phyloP scores from a whole-genome alignment of 1,140 invertebrate species.

The Ectropis grisescens region DNA sequence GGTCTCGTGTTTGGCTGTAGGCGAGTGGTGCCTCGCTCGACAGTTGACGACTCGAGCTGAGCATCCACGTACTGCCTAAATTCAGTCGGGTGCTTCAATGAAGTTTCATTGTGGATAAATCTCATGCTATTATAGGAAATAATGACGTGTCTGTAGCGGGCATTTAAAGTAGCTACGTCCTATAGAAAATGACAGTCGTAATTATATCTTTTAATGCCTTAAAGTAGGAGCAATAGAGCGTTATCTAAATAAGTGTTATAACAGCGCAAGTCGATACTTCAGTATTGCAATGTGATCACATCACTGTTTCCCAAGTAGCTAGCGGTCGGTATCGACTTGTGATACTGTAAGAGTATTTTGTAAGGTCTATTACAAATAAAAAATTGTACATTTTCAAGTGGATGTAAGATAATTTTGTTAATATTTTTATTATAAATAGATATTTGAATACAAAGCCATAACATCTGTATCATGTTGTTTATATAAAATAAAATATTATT shows the following conservation, averaged over 20 bases:
- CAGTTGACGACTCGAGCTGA: too few species aligned
- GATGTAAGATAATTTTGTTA: constrained; percentile 69
- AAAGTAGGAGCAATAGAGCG: constrained; percentile 33
- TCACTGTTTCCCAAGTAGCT: too few species aligned
- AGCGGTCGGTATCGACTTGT: constrained; percentile 23
- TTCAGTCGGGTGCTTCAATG: too few species aligned
- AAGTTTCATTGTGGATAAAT: too few species aligned
- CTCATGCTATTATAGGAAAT: too few species aligned
- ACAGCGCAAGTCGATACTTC: constrained; percentile 26
- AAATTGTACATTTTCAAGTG: constrained; percentile 66
- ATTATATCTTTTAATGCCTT: constrained; percentile 31
- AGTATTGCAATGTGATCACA: not conserved
- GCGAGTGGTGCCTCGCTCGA: too few species aligned
- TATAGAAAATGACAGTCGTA: constrained; percentile 16
- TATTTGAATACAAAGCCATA: constrained; percentile 66
- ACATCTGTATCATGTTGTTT: constrained; percentile 67
- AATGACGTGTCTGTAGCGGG: constrained; percentile 15
- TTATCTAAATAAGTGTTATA: constrained; percentile 37
- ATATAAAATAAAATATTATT: constrained; percentile 57
- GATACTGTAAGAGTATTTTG: constrained; percentile 45
- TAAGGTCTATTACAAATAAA: constrained; percentile 63
- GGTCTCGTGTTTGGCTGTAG: too few species aligned
- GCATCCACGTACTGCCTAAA: too few species aligned
- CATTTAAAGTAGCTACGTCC: constrained; percentile 18
- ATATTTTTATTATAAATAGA: constrained; percentile 67